phyloP scores from a whole-genome alignment of 2,888 invertebrate species.

The Tenthredo distinguenda region DNA sequence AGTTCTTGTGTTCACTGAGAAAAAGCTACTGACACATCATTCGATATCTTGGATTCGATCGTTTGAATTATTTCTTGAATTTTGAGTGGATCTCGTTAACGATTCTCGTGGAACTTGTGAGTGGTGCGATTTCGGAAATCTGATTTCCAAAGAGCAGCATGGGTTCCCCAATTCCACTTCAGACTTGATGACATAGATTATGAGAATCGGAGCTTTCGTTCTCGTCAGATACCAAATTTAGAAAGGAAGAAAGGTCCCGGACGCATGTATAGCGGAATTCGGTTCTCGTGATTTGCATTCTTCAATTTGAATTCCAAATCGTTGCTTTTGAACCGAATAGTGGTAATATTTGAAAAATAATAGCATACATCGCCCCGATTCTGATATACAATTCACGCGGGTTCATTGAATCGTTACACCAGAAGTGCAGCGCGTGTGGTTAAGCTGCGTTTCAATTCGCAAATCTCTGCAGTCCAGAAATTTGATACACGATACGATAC shows the following conservation, averaged over 20 bases:
- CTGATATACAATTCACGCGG: neutral
- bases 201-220: too few species aligned
- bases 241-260: neutral
- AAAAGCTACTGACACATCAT: neutral
- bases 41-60: neutral
- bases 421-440: neutral
- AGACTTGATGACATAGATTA: too few species aligned
- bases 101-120: neutral
- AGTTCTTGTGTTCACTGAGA: neutral
- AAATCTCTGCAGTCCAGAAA: conserved; percentile 10
- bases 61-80: neutral
- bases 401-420: neutral
- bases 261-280: too few species aligned
- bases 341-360: neutral
- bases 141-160: neutral
- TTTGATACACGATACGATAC: conserved; percentile 18
- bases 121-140: neutral
- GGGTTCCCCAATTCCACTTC: too few species aligned
- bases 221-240: too few species aligned
- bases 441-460: neutral
- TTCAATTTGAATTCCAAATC: neutral
- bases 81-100: neutral
- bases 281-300: neutral
- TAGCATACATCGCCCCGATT: neutral
- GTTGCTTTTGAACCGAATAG: neutral